A percentile compares a stretch with the other conserved stretches of the same genome.
Conservation (phyloP, 2,113 vertebrate genomes). For the Chelonoidis abingdonii region DNA sequence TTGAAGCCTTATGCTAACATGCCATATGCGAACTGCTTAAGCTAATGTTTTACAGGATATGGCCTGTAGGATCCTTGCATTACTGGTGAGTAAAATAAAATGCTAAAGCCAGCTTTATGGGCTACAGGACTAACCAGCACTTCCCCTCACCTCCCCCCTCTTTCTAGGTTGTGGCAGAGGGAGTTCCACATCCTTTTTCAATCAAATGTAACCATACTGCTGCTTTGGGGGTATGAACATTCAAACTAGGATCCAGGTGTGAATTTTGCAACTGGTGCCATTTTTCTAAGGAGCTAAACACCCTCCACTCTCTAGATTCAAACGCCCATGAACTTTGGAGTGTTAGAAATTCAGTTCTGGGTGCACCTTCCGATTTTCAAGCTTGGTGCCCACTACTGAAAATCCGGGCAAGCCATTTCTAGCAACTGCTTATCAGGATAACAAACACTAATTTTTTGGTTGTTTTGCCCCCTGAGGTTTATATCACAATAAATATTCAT, state of each 20-base stretch:
- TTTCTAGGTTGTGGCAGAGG: neutral
- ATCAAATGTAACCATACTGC: neutral
- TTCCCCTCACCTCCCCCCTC: neutral
- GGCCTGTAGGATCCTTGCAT: neutral
- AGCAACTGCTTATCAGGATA: constrained; percentile 60
- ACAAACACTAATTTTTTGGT: constrained; percentile 66
- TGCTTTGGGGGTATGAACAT: neutral
- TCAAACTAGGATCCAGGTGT: neutral
- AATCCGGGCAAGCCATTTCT: constrained; percentile 1
- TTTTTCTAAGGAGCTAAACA: neutral
- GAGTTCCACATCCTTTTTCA: fast-evolving
- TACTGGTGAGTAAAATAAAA: neutral
- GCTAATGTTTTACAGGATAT: neutral
- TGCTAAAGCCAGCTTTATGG: neutral
- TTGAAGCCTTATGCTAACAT: neutral
- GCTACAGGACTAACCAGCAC: fast-evolving
- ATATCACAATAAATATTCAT: constrained; percentile 81
- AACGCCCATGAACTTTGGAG: neutral
- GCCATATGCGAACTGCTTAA: neutral
- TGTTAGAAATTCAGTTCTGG: neutral
- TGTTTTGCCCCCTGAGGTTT: constrained; percentile 58
- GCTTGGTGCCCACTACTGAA: neutral
- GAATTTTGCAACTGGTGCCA: neutral
- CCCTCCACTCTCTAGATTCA: neutral
- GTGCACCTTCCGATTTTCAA: neutral